Percentiles rank a stretch among this genome's conserved stretches.
Conservation (phyloP, 2,888 invertebrate species). For the Phalera bucephala region DNA sequence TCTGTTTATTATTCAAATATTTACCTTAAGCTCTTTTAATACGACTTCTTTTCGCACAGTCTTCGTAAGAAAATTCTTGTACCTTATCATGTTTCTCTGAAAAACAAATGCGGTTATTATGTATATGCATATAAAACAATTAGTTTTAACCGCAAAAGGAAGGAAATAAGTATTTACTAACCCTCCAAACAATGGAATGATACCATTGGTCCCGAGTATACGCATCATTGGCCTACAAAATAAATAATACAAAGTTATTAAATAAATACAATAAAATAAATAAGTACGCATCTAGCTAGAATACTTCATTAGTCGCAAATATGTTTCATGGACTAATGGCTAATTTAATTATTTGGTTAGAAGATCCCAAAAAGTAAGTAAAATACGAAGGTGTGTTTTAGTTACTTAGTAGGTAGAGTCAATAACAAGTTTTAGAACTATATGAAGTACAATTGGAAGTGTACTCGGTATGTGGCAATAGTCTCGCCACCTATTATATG, state of each 20-base stretch:
- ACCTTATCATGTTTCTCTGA: slow-evolving; percentile 90
- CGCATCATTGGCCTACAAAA: slow-evolving; percentile 86
- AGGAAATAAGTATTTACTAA: slow-evolving; percentile 54
- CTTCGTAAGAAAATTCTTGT: slow-evolving; percentile 86
- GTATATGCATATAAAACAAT: slow-evolving; percentile 7
- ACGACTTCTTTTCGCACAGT: slow-evolving; percentile 88
- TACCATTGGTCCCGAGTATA: slow-evolving; percentile 93
- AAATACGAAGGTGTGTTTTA: too few relatives aligned
- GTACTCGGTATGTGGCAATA: too few relatives aligned
- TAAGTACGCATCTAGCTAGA: neutral
- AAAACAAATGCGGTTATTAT: slow-evolving; percentile 31
- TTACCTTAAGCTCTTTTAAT: slow-evolving; percentile 89
- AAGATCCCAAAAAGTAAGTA: too few relatives aligned
- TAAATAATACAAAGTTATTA: slow-evolving; percentile 1
- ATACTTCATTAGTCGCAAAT: neutral
- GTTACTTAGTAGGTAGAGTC: too few relatives aligned
- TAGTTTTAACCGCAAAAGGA: slow-evolving; percentile 16
- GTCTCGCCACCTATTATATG: too few relatives aligned
- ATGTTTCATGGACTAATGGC: too few relatives aligned
- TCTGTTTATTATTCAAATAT: slow-evolving; percentile 4
- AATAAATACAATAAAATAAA: neutral
- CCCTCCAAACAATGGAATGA: slow-evolving; percentile 91
- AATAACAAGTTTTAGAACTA: too few relatives aligned
- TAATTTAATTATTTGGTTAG: too few relatives aligned
- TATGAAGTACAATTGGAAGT: too few relatives aligned